Evolutionary conservation across 2,888 invertebrate species (phyloP).

Genomic region (Volucella zonaria): DNA sequence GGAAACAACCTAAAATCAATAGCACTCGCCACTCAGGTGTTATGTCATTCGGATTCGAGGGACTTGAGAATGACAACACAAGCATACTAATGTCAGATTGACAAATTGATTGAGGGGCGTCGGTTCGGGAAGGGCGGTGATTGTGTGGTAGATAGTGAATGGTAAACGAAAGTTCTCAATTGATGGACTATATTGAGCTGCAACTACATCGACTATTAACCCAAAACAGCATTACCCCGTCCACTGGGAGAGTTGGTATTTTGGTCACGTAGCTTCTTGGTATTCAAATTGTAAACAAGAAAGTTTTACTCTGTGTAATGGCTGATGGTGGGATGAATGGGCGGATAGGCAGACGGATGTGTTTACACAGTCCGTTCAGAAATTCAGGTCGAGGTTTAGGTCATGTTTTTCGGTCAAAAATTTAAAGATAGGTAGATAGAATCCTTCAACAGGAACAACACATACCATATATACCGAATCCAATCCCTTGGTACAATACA

Average conservation of each 20-base stretch:
- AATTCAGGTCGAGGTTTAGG: constrained; percentile 31
- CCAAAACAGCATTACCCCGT: constrained; percentile 21
- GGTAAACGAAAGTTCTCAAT: constrained; percentile 31
- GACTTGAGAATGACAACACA: constrained; percentile 29
- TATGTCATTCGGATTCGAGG: constrained; percentile 50
- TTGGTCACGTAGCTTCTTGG: constrained; percentile 62
- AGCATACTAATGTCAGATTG: constrained; percentile 55
- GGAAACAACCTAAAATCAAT: constrained; percentile 41
- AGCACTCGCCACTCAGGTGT: constrained; percentile 53
- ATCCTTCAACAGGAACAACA: constrained; percentile 25
- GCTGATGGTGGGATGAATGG: background rate
- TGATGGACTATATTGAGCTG: constrained; percentile 40
- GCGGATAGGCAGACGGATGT: background rate
- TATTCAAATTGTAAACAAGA: constrained; percentile 68
- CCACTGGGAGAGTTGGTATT: constrained; percentile 30
- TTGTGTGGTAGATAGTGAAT: background rate
- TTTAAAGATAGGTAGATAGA: constrained; percentile 14
- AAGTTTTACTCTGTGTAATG: constrained; percentile 36
- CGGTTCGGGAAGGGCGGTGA: background rate
- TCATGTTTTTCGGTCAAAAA: constrained; percentile 46
- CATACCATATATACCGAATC: constrained; percentile 14
- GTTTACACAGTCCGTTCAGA: constrained; percentile 17
- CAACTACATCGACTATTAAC: constrained; percentile 37
- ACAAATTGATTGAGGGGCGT: constrained; percentile 7
- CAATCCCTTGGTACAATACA: background rate